A percentile compares a stretch with the other conserved stretches of the same genome.
These are phyloP conservation scores for Suricata suricatta DNA, from an alignment of 2,113 vertebrate species.

Conservation along the genomic window DNA sequence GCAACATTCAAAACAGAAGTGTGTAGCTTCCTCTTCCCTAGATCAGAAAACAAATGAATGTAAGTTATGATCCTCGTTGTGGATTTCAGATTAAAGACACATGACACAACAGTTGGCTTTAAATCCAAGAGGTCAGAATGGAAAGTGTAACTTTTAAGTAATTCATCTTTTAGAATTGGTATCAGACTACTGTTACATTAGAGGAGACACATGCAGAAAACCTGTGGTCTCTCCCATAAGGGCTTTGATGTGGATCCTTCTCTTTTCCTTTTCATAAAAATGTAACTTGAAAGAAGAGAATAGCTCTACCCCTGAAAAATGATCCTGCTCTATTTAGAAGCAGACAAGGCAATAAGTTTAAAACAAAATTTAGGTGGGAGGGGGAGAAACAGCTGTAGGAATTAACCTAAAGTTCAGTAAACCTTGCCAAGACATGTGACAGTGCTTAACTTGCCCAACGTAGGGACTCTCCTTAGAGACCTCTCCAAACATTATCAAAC, in stretches of 20 bases:
- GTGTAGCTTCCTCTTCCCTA: not conserved
- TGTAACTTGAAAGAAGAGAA: slow-evolving; percentile 76
- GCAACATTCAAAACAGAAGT: not conserved
- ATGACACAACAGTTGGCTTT: slow-evolving; percentile 47
- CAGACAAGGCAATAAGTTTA: slow-evolving; percentile 79
- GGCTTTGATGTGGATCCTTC: slow-evolving; percentile 76
- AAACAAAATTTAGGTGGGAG: slow-evolving; percentile 69
- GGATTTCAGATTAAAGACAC: slow-evolving; percentile 73
- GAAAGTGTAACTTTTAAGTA: slow-evolving; percentile 73
- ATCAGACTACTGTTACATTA: slow-evolving; percentile 66
- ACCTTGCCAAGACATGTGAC: slow-evolving; percentile 77
- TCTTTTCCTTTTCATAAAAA: slow-evolving; percentile 73
- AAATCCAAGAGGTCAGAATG: slow-evolving; percentile 53
- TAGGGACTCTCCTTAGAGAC: slow-evolving; percentile 69
- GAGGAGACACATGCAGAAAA: slow-evolving; percentile 78
- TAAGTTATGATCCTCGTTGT: slow-evolving; percentile 30
- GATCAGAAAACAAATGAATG: slow-evolving; percentile 51
- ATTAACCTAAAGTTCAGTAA: slow-evolving; percentile 73
- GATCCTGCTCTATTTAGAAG: slow-evolving; percentile 73
- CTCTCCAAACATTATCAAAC: slow-evolving; percentile 71
- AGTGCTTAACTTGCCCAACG: slow-evolving; percentile 68
- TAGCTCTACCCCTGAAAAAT: slow-evolving; percentile 76
- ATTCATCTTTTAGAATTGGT: slow-evolving; percentile 59
- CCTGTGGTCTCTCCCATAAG: slow-evolving; percentile 59
- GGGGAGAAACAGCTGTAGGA: slow-evolving; percentile 72